Evolutionary conservation across 1,140 invertebrate species (phyloP).

Genomic region (Cotesia vestalis): DNA sequence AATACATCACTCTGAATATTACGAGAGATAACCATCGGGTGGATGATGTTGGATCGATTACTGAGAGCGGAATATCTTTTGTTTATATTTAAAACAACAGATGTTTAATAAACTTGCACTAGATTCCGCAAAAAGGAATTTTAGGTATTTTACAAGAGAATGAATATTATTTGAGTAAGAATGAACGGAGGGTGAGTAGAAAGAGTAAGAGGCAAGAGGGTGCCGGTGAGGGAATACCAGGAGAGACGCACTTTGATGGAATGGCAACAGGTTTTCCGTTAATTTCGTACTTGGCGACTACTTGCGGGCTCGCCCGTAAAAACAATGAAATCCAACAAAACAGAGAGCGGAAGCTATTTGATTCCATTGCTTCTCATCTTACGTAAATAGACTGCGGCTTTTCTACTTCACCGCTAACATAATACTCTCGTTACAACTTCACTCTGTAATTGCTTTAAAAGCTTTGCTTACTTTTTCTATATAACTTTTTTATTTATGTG

Average conservation of each 20-base stretch:
- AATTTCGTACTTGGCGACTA: conserved; percentile 28
- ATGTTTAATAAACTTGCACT: too few relatives aligned
- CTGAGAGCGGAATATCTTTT: too few relatives aligned
- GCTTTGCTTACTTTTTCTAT: conserved; percentile 11
- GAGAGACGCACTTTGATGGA: neutral
- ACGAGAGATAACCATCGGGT: too few relatives aligned
- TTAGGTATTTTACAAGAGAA: too few relatives aligned
- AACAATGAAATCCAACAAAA: conserved; percentile 24
- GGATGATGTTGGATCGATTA: too few relatives aligned
- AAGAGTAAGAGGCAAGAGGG: neutral
- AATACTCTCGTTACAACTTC: conserved; percentile 22
- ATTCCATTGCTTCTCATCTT: conserved; percentile 35
- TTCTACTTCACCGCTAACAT: conserved; percentile 9
- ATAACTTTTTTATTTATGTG: neutral
- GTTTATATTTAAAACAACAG: too few relatives aligned
- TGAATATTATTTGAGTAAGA: neutral
- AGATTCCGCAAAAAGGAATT: too few relatives aligned
- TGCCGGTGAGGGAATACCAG: neutral
- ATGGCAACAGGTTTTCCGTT: conserved; percentile 41
- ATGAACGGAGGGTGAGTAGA: neutral
- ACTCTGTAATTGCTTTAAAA: conserved; percentile 30
- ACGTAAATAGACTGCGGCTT: conserved; percentile 24
- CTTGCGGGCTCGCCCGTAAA: conserved; percentile 3
- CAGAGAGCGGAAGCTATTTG: conserved; percentile 25
- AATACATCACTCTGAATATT: too few relatives aligned